Conservation (phyloP, 1,140 invertebrate genomes). For the Lepidostoma basale region DNA sequence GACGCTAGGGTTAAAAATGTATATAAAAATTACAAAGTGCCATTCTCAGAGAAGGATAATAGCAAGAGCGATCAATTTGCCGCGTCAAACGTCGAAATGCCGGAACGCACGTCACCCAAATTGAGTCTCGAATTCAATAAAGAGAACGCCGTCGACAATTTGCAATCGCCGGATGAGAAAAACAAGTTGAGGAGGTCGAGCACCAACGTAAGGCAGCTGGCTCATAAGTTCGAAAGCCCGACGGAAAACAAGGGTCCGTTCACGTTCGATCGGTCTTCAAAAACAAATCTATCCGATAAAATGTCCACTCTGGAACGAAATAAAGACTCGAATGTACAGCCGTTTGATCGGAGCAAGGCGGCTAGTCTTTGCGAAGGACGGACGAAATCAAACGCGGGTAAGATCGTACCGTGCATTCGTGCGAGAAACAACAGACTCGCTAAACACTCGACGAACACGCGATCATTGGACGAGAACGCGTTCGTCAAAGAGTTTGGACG, state of each 20-base stretch:
- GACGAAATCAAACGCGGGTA: slow-evolving; percentile 21
- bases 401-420: slow-evolving; percentile 39
- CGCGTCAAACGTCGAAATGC: background rate
- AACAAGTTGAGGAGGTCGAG: slow-evolving; percentile 30
- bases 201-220: slow-evolving; percentile 62
- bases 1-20: background rate
- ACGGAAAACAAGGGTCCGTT: slow-evolving; percentile 58
- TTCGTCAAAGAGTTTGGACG: slow-evolving; percentile 68
- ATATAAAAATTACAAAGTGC: slow-evolving; percentile 41
- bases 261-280: slow-evolving; percentile 54
- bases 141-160: slow-evolving; percentile 41
- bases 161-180: slow-evolving; percentile 7
- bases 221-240: slow-evolving; percentile 65
- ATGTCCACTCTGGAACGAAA: slow-evolving; percentile 35
- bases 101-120: background rate
- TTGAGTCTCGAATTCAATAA: slow-evolving; percentile 40
- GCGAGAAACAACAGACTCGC: slow-evolving; percentile 57
- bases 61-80: background rate
- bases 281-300: slow-evolving; percentile 33
- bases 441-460: slow-evolving; percentile 68
- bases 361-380: slow-evolving; percentile 42
- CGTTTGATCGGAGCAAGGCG: slow-evolving; percentile 43
- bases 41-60: slow-evolving; percentile 19
- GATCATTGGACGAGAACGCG: slow-evolving; percentile 75
- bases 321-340: slow-evolving; percentile 46